Base-by-base conservation (phyloP, 92 coral and sea anemone species). In the Bergia sp. region DNA sequence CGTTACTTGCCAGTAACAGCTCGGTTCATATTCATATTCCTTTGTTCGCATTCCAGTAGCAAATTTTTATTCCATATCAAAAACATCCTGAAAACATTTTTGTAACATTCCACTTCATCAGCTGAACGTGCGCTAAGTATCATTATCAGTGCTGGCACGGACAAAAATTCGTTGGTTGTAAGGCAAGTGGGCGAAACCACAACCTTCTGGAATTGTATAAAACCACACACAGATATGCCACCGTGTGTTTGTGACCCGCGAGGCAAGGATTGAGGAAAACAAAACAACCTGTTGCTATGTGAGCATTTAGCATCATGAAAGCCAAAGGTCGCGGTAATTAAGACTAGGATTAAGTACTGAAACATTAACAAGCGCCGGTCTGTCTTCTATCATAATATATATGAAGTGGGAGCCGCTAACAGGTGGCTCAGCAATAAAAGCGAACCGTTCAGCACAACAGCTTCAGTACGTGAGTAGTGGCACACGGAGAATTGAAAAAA, bases 151-250 rank as follows among this genome's bases (percentile, higher is more conserved):
- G 12, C 20, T 39, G 36, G 53, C n/a, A 13, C 11, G 45, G 53
- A 41, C 50, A 44, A 36, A 76, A 76, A 76, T 16, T 39, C 29
- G 13, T 16, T 18, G 43, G n/a, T 29, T 29, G 29, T 29, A 29
- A 38, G 41, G 41, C 53, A 76, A 40, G 79, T 15, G 79, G 23
- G 23, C 69, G 69, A 61, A 20, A 11, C 64, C 18, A 12, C 38
- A 12, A 39, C 80, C 53, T 39, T 76, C 50, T 40, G 80, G 53
- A 41, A 38, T 61, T 61, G 3, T 21, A 39, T 53, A 10, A 53
- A 41, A 20, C 79, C 79, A 40, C 79, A 72, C 76, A 76, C 80
- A 41, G 80, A 76, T 76, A 75, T 20, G 41, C 2, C 53, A 61
- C 67, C 67, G 67, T 16, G 29, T 15, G 13, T 41, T 75, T 75